These are phyloP conservation scores for Macrotus californicus DNA, from an alignment of 2,113 vertebrate species.

Conservation along the genomic window DNA sequence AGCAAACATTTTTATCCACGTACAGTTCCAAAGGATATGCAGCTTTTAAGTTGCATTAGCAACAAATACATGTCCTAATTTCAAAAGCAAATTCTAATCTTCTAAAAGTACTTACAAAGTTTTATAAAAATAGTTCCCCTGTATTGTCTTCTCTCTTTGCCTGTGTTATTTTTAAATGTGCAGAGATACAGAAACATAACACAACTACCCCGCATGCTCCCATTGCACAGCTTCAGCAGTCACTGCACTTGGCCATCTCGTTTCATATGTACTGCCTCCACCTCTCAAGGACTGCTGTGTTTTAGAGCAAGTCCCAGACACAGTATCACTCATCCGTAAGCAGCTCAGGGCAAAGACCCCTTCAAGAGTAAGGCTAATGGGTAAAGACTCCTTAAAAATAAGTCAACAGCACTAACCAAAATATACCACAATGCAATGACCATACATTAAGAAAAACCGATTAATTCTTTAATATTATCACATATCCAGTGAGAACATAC, in stretches of 20 bases:
- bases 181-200: not conserved
- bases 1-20: constrained; percentile 49
- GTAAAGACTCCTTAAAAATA: not conserved
- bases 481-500: not conserved
- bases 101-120: not conserved
- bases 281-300: not conserved
- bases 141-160: not conserved
- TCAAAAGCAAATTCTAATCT: not conserved
- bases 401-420: not conserved
- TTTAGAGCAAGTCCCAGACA: not conserved
- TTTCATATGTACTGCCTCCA: not conserved
- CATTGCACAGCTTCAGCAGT: not conserved
- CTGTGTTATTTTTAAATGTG: constrained; percentile 20
- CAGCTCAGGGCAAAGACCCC: not conserved
- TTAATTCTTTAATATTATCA: not conserved
- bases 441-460: not conserved
- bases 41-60: not conserved
- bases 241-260: not conserved
- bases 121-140: not conserved
- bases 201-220: not conserved
- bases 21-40: not conserved
- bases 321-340: not conserved
- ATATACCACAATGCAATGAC: not conserved
- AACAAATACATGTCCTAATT: not conserved
- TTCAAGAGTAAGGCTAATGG: not conserved